Conservation (phyloP, 2,797 vertebrate species). For the Micropoecilia bifurca region DNA sequence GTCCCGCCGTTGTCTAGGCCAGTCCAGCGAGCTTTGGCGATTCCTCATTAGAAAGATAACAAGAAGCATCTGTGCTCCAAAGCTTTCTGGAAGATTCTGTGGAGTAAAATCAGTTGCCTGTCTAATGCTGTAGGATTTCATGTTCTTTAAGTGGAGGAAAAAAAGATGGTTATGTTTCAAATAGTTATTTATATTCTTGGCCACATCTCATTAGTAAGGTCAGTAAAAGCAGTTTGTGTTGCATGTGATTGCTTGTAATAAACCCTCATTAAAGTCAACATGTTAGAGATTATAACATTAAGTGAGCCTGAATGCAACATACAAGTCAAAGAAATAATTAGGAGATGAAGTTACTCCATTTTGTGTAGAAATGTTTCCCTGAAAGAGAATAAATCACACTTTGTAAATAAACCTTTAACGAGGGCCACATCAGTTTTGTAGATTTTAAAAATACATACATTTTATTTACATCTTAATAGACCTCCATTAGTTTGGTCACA, state of each 20-base stretch:
- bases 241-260: background rate
- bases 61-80: conserved; percentile 61
- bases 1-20: conserved; percentile 43
- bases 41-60: conserved; percentile 67
- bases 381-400: background rate
- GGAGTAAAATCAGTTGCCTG: conserved; percentile 5
- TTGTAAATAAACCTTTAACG: background rate
- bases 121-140: conserved; percentile 7
- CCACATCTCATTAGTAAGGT: background rate
- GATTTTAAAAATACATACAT: background rate
- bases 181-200: background rate
- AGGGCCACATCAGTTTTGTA: background rate
- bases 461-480: background rate
- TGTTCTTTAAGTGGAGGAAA: background rate
- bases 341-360: background rate
- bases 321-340: background rate
- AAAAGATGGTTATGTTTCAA: background rate
- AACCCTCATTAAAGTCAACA: background rate
- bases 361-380: background rate
- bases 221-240: background rate
- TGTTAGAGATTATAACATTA: background rate
- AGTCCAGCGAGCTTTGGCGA: conserved; percentile 30
- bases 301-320: background rate
- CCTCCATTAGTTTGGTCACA: background rate
- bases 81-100: conserved; percentile 28